Conservation (phyloP, 1,140 invertebrate genomes). For the Conopomorpha cramerella region DNA sequence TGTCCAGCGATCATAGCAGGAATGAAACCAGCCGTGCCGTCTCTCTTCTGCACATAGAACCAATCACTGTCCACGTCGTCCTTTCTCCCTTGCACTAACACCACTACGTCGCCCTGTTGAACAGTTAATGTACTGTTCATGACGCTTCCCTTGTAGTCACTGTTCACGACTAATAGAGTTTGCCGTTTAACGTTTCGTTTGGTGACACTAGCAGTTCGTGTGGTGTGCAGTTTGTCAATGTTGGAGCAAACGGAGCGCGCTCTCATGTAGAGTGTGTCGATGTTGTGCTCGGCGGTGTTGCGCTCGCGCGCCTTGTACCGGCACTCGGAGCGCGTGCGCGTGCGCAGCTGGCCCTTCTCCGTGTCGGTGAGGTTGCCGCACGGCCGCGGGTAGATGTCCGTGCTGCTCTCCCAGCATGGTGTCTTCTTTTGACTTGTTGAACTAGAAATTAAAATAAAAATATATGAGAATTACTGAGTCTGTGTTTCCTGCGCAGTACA, state of each 20-base stretch:
- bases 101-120: conserved; percentile 74
- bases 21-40: conserved; percentile 75
- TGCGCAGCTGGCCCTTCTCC: conserved; percentile 66
- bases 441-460: conserved; percentile 15
- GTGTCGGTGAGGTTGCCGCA: conserved; percentile 75
- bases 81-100: conserved; percentile 62
- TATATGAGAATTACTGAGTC: too few species aligned
- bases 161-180: conserved; percentile 70
- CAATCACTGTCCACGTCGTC: conserved; percentile 64
- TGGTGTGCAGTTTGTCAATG: conserved; percentile 37
- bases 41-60: conserved; percentile 73
- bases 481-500: too few species aligned
- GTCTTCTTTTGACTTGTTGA: conserved; percentile 53
- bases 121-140: conserved; percentile 67
- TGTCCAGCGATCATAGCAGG: conserved; percentile 75
- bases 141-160: conserved; percentile 65
- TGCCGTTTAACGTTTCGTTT: conserved; percentile 46
- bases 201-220: conserved; percentile 15
- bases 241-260: conserved; percentile 55
- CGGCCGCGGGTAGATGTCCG: conserved; percentile 76
- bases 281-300: conserved; percentile 66
- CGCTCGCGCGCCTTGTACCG: conserved; percentile 50
- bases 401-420: conserved; percentile 78
- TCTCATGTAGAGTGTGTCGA: conserved; percentile 71
- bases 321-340: conserved; percentile 61